Conservation (phyloP, 2,113 vertebrate species). For the Xenopus borealis region DNA sequence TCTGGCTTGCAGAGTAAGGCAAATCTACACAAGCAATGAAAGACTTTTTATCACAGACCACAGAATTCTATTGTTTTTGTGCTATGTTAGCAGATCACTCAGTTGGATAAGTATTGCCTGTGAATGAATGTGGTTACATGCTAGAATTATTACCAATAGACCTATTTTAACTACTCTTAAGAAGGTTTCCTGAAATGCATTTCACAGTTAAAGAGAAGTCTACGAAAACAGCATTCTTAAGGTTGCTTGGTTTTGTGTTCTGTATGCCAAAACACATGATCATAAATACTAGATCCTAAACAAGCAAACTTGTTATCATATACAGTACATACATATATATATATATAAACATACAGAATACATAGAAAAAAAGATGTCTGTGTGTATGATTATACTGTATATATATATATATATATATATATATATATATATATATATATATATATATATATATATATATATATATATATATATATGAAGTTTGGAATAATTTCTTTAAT, state of each 20-base stretch:
- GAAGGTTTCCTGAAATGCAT: not conserved
- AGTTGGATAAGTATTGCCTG: conserved; percentile 16
- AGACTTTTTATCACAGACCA: conserved; percentile 17
- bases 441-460: too few species aligned
- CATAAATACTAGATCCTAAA: not conserved
- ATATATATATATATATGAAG: too few species aligned
- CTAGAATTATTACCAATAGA: conserved; percentile 14
- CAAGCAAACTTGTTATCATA: too few species aligned
- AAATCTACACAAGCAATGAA: conserved; percentile 22
- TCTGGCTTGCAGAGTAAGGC: conserved; percentile 17
- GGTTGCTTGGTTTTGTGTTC: not conserved
- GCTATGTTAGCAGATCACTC: conserved; percentile 23
- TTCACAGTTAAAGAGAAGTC: conserved; percentile 8
- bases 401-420: too few species aligned
- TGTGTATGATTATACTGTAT: too few species aligned
- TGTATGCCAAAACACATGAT: not conserved
- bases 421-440: too few species aligned
- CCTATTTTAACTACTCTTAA: conserved; percentile 8
- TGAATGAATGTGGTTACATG: conserved; percentile 27
- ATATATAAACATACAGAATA: too few species aligned
- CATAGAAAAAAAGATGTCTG: too few species aligned
- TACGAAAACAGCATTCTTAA: not conserved
- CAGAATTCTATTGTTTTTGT: conserved; percentile 24
- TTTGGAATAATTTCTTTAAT: too few species aligned
- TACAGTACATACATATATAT: too few species aligned